Percentiles rank a stretch among this genome's conserved stretches.
Conservation (phyloP, 1,140 invertebrate genomes). For the Drosophila lini region DNA sequence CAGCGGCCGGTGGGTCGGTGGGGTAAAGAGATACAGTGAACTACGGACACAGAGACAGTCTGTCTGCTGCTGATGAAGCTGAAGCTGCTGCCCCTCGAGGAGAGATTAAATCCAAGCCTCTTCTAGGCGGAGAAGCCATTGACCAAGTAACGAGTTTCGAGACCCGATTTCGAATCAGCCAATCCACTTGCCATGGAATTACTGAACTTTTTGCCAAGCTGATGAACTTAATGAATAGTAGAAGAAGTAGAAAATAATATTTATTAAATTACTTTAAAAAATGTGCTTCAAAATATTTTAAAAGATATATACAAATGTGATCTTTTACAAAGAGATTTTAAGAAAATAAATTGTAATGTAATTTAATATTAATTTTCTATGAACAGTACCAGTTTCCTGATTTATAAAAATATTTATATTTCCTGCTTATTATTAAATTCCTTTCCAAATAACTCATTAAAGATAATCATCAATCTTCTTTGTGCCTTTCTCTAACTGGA, state of each 20-base stretch:
- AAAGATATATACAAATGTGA: neutral
- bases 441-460: conserved; percentile 1
- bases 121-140: conserved; percentile 66
- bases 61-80: conserved; percentile 13
- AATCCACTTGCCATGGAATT: conserved; percentile 47
- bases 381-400: neutral
- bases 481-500: conserved; percentile 24
- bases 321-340: neutral
- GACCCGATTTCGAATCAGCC: conserved; percentile 31
- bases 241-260: too few species aligned
- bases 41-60: conserved; percentile 13
- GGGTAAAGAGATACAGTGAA: conserved; percentile 24
- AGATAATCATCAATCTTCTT: conserved; percentile 16
- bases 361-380: neutral
- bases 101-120: conserved; percentile 38
- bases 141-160: conserved; percentile 72
- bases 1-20: neutral
- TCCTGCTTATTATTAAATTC: conserved; percentile 5
- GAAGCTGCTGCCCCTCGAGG: conserved; percentile 20
- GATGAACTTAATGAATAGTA: neutral
- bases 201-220: conserved; percentile 5
- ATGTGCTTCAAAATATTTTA: accelerated
- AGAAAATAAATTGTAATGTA: neutral
- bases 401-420: neutral
- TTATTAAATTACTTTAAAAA: neutral